Evolutionary conservation across 2,113 vertebrate species (phyloP).

Genomic region (Apaloderma vittatum): DNA sequence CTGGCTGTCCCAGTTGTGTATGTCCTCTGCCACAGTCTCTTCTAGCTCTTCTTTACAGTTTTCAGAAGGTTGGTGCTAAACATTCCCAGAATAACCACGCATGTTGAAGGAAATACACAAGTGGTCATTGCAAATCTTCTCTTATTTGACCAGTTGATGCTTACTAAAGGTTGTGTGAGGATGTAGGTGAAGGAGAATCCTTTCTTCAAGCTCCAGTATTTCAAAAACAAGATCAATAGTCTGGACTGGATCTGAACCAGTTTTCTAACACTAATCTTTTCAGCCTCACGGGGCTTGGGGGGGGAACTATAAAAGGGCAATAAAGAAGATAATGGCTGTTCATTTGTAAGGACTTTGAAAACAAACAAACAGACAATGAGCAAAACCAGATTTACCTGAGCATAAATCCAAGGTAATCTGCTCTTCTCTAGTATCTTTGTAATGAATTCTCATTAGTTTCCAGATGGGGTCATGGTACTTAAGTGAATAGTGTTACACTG

Average conservation of each 20-base stretch:
- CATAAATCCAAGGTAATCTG: conserved; percentile 69
- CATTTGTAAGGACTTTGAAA: conserved; percentile 57
- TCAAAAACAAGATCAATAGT: not conserved
- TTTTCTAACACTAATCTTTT: not conserved
- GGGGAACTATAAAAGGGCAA: not conserved
- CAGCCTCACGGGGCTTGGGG: not conserved
- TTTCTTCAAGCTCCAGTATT: not conserved
- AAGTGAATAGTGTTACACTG: conserved; percentile 9
- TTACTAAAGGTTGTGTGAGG: not conserved
- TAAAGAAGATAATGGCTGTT: conserved; percentile 13
- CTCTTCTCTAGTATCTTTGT: conserved; percentile 57
- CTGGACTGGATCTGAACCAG: not conserved
- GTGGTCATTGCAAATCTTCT: not conserved
- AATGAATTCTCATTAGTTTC: conserved; percentile 75
- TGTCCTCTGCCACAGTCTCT: not conserved
- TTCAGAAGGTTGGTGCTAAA: not conserved
- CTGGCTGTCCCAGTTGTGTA: accelerated
- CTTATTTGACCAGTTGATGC: accelerated
- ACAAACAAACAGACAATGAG: conserved; percentile 28
- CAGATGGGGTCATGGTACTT: not conserved
- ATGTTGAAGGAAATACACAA: not conserved
- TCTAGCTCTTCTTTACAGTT: not conserved
- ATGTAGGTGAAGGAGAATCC: not conserved
- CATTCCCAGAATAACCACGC: not conserved
- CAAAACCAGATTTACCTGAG: conserved; percentile 57